Evolutionary conservation across 2,888 invertebrate genomes (phyloP).

Genomic region (Branchellion lobata): DNA sequence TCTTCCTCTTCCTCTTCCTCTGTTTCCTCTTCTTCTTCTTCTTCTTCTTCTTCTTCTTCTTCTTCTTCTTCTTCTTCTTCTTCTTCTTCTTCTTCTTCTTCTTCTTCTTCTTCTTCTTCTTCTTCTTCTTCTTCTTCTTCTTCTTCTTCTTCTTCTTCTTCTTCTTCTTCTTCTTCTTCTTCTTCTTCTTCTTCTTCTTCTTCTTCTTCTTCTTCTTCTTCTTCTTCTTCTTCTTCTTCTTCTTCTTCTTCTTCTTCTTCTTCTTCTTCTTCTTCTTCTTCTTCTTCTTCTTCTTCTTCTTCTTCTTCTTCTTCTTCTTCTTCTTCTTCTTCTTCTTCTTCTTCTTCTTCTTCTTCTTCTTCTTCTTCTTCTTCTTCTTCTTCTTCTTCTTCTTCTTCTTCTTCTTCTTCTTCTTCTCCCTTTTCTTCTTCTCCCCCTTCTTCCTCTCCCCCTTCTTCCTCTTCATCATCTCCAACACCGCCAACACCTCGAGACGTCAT

Average conservation of each 20-base stretch:
- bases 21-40: background rate
- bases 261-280: constrained; percentile 9
- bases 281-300: constrained; percentile 9
- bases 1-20: background rate
- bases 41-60: constrained; percentile 7
- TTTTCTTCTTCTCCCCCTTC: background rate
- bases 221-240: constrained; percentile 9
- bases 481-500: too few relatives aligned
- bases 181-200: constrained; percentile 9
- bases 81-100: background rate
- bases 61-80: background rate
- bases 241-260: constrained; percentile 9
- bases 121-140: constrained; percentile 9
- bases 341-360: constrained; percentile 9
- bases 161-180: constrained; percentile 9
- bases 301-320: constrained; percentile 9
- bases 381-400: background rate
- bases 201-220: constrained; percentile 9
- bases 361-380: constrained; percentile 6
- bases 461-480: too few relatives aligned
- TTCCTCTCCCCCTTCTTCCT: background rate
- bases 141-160: constrained; percentile 9
- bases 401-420: background rate
- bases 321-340: constrained; percentile 9
- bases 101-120: background rate